Base-by-base conservation (phyloP, 2,888 invertebrate species). In the Pseudoips prasinana region DNA sequence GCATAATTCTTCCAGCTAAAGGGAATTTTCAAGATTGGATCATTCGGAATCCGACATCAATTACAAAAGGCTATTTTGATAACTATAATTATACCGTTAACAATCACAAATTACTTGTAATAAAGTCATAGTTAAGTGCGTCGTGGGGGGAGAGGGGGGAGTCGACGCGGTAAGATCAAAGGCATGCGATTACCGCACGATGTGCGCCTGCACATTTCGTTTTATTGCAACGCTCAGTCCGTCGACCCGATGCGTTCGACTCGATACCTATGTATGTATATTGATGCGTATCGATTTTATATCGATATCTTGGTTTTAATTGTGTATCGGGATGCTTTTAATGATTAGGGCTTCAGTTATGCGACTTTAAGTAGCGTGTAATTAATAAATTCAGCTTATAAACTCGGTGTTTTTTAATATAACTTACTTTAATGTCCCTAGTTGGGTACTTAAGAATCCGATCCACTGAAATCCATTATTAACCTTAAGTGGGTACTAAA, bases 111-210 rank as follows among this genome's bases (percentile, higher is more conserved):
- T 73, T 70, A 59, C 61, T 47, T 46, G 67, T 63, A 66, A 74
- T 76, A 69, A 73, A 73, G 64, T 54, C 46, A 59, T 64, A 63
- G 58, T 58, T 50, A 56, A 61, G 42, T 53, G 47, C 52, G 34
- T 27, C 18, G 35, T 25, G 36, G 37, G 26, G 36, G 14, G 32
- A 25, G 19, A 26, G 11, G 14, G 22, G 34, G 33, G 30, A 8
- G 27, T 22, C 3, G 29, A 19, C 48, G 51, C 76, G 83, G 82
- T 57, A 45, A 63, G 77, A 84, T 85, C 81, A 84, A 84, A 83
- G 73, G 48, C 48, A 40, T 34, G 55, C 68, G 76, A 73, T 74
- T 74, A 68, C 73, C 61, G 72, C 66, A 60, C 70, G 74, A 70
- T 69, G 79, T 73, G 78, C 77, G 58, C 43, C 70, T 76, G 73